Base-by-base conservation (phyloP, 2,797 vertebrate species). In the Acridotheres tristis region DNA sequence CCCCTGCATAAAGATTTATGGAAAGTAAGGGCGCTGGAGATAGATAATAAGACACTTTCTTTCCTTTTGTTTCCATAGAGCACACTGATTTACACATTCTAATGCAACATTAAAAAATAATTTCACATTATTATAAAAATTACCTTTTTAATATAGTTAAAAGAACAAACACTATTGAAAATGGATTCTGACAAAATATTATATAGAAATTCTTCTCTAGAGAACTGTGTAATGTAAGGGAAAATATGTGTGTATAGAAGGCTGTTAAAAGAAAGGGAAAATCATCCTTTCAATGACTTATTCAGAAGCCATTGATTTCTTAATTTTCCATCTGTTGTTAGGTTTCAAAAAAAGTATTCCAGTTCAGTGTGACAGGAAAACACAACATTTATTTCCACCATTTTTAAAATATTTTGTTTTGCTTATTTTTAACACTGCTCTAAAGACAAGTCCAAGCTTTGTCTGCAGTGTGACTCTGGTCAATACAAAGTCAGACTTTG, bases 21-120 rank as follows among this genome's bases (percentile, higher is more conserved):
- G 69, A 97, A 96, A 97, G 89, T 84, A 96, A 94, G 78, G 55
- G 38, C 66, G 77, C 73, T 95, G 77, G 71, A 96, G 90, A 95
- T 51, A 94, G 95, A 96, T 89, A 95, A 92, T 90, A 96, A 63
- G 73, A 93, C 36, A 85, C 19, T 29, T 27, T 55, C 19, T 59
- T 62, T 42, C 32, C 25, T 47, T 82, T 77, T 4, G 40, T 89
- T 84, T 94, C 75, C 48, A 88, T 75, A 62, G 27, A 91, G 79
- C 22, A 78, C 16, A 63, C 7, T 0, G 13, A 94, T 91, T 89
- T 94, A 89, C 90, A 90, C 73, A 48, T 95, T 92, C 27, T 66
- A 89, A 93, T 53, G 76, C 42, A 89, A 87, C 13, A 89, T 84
- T 47, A 36, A 77, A 67, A 67, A 94, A 94, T 78, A 75, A 94